Percentiles rank a stretch among this genome's conserved stretches.
Evolutionary conservation across 2,888 invertebrate genomes (phyloP).

Genomic region (Lottia scabra): DNA sequence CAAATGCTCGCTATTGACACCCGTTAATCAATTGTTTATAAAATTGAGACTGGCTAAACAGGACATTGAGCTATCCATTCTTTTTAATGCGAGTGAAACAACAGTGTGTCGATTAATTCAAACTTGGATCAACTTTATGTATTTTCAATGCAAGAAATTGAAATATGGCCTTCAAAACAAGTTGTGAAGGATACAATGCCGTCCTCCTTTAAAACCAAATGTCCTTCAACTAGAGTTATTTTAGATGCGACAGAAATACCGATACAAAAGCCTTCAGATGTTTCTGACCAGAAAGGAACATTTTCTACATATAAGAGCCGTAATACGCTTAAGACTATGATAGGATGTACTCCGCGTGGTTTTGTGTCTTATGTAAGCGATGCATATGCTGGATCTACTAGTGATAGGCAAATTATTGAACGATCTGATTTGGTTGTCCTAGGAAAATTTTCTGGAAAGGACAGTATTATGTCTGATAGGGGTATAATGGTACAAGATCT

Average conservation of each 20-base stretch:
- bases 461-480: constrained; percentile 25
- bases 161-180: constrained; percentile 33
- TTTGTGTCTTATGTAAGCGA: constrained; percentile 28
- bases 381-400: constrained; percentile 30
- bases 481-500: constrained; percentile 27
- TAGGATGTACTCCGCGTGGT: constrained; percentile 30
- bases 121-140: constrained; percentile 36
- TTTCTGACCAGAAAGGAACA: constrained; percentile 30
- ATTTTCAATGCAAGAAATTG: constrained; percentile 33
- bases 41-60: constrained; percentile 35
- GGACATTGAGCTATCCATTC: constrained; percentile 29
- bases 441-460: neutral
- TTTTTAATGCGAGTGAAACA: constrained; percentile 25
- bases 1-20: constrained; percentile 8
- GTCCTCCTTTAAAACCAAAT: constrained; percentile 29
- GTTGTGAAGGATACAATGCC: constrained; percentile 28
- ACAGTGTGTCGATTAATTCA: constrained; percentile 26
- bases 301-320: constrained; percentile 39
- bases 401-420: constrained; percentile 37
- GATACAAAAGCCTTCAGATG: constrained; percentile 36
- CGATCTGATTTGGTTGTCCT: too few relatives aligned
- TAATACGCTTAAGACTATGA: constrained; percentile 38
- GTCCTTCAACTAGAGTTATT: constrained; percentile 35
- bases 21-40: constrained; percentile 32
- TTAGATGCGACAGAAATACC: constrained; percentile 41